Evolutionary conservation across 2,113 vertebrate species (phyloP).

Genomic region (Theristicus caerulescens): DNA sequence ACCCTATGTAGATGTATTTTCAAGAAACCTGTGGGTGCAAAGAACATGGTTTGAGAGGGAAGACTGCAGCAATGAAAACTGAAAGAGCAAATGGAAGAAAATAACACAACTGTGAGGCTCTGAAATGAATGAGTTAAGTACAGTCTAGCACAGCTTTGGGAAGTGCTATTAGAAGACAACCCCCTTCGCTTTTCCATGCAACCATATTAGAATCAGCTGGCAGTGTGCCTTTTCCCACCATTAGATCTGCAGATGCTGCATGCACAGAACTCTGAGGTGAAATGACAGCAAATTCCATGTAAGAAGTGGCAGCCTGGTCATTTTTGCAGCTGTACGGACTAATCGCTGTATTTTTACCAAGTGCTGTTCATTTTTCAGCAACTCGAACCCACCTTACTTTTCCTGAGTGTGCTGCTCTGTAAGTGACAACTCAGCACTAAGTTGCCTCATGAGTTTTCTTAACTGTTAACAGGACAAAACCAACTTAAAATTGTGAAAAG

Average conservation of each 20-base stretch:
- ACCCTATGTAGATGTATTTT: not conserved
- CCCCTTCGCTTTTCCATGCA: not conserved
- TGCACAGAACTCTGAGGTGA: not conserved
- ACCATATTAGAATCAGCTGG: not conserved
- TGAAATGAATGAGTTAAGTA: not conserved
- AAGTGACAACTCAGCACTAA: not conserved
- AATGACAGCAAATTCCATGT: not conserved
- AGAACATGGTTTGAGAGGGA: not conserved
- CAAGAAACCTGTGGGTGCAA: not conserved
- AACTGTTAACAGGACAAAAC: not conserved
- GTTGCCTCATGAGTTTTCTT: not conserved
- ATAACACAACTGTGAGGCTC: not conserved
- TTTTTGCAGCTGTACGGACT: not conserved
- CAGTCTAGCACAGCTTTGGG: not conserved
- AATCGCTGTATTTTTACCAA: not conserved
- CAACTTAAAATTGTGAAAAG: constrained; percentile 3
- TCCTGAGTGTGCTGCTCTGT: not conserved
- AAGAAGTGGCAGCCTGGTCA: not conserved
- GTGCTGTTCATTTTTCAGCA: not conserved
- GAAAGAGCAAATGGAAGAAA: not conserved
- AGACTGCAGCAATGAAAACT: not conserved
- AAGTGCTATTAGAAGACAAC: not conserved
- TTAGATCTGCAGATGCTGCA: not conserved
- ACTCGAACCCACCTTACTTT: not conserved
- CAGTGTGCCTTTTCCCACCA: not conserved